phyloP scores from a whole-genome alignment of 2,113 vertebrate species.

The Chloropsis cyanopogon region DNA sequence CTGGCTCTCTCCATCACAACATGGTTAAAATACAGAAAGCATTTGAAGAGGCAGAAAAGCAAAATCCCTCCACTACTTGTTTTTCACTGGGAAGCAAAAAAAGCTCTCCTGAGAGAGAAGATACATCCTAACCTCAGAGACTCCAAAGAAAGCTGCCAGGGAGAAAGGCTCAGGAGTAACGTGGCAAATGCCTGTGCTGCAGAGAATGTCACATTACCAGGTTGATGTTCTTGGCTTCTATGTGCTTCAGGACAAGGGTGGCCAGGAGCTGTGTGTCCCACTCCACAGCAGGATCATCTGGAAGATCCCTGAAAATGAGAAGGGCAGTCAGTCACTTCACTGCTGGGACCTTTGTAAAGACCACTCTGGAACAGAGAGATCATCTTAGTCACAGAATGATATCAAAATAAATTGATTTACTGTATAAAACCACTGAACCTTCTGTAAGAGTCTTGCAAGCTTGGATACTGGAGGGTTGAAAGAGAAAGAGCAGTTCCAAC shows the following conservation, averaged over 20 bases:
- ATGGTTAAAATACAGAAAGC: neutral
- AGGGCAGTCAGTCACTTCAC: neutral
- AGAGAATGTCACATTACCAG: slow-evolving; percentile 75
- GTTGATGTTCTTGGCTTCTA: slow-evolving; percentile 75
- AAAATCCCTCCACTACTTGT: neutral
- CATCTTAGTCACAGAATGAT: neutral
- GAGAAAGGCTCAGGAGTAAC: neutral
- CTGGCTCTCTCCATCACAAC: neutral
- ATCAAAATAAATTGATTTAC: neutral
- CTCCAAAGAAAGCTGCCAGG: neutral
- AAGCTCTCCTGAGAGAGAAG: neutral
- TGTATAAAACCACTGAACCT: neutral
- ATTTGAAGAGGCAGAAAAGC: neutral
- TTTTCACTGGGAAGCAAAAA: neutral
- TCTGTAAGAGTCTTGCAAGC: neutral
- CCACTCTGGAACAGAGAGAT: neutral
- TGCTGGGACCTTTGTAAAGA: neutral
- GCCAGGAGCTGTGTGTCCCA: slow-evolving; percentile 82
- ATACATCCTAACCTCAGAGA: neutral
- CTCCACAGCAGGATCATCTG: slow-evolving; percentile 81
- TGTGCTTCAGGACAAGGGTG: slow-evolving; percentile 73
- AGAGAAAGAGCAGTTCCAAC: neutral
- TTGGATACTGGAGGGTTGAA: neutral
- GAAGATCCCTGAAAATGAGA: slow-evolving; percentile 81
- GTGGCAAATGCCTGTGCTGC: neutral